Conservation (phyloP, 1,140 invertebrate genomes). For the Leptinotarsa defecta region DNA sequence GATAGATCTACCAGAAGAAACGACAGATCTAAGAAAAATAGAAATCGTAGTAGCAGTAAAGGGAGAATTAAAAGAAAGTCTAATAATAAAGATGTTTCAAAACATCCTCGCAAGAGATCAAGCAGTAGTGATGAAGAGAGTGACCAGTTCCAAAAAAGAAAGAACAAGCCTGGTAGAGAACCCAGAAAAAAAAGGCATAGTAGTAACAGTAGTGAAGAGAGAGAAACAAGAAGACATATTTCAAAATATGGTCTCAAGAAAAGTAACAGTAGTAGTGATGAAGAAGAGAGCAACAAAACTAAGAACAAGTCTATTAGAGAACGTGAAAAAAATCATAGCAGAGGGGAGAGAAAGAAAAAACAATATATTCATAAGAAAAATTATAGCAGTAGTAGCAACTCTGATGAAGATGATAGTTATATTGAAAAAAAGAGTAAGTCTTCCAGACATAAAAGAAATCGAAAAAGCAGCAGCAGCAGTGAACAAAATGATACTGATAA, state of each 20-base stretch:
- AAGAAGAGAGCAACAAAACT: conserved; percentile 33
- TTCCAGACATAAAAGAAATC: conserved; percentile 10
- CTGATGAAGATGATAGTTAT: conserved; percentile 31
- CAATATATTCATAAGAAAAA: conserved; percentile 31
- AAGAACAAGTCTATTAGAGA: conserved; percentile 20
- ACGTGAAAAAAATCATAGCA: conserved; percentile 34
- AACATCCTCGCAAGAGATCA: not conserved
- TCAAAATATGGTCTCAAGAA: conserved; percentile 14
- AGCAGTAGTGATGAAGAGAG: not conserved
- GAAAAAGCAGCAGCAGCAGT: conserved; percentile 19
- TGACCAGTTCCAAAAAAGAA: no score
- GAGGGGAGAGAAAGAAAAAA: conserved; percentile 36
- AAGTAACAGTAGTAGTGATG: conserved; percentile 1
- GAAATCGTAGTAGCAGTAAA: not conserved
- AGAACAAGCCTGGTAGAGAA: not conserved
- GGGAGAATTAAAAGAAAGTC: not conserved
- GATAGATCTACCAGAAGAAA: not conserved
- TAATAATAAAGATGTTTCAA: not conserved
- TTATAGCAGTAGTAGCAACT: conserved; percentile 18
- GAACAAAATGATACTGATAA: conserved; percentile 9
- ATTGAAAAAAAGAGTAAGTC: conserved; percentile 25
- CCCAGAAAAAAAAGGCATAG: not conserved
- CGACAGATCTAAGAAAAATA: not conserved
- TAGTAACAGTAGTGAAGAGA: conserved; percentile 24
- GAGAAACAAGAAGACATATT: not conserved